Base-by-base conservation (phyloP, 2,113 vertebrate genomes). In the Syrmaticus mikado region DNA sequence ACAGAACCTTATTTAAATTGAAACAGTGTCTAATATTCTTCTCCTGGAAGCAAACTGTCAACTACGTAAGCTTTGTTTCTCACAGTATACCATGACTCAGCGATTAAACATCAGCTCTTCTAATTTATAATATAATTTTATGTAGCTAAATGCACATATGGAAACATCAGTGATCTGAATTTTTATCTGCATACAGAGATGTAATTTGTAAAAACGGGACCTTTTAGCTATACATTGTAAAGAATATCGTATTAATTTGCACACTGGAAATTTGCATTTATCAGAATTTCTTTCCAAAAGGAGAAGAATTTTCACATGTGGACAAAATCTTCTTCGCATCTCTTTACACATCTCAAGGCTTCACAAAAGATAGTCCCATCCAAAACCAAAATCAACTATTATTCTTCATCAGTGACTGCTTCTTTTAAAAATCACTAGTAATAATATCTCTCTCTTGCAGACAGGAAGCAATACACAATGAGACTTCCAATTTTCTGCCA, bases 91-190 rank as follows among this genome's bases (percentile, higher is more conserved):
- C 10, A 12, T 11, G 18, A 53, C 43, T 52, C 20, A 38, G 32
- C 57, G 36, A 40, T 21, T 76, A 62, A 62, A 5, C 28, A 1
- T 64, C 20, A 8, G 30, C 25, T 53, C 50, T 67, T 18, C 8
- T 36, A 41, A 30, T 4, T 68, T 34, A 4, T 20, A 48, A 58
- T 20, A 52, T 1, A 46, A 58, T 50, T 91, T 70, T 24, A 19
- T 3, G 13, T 20, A 58, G 21, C 32, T 70, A 41, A 2, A 43
- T 0, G 1, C 83, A 36, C 4, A 6, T 4, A 43, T 8, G 40
- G 13, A 13, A 19, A 57, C 10, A 5, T 61, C 58, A 65, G 38
- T 82, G 52, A 30, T 61, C 22, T 57, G 46, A 41, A 76, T 6
- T 70, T 53, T 38, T 21, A 46, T 4, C 24, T 66, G 18, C 60